Base-by-base conservation (phyloP, 2,888 invertebrate genomes). In the Amphipoea oculea region DNA sequence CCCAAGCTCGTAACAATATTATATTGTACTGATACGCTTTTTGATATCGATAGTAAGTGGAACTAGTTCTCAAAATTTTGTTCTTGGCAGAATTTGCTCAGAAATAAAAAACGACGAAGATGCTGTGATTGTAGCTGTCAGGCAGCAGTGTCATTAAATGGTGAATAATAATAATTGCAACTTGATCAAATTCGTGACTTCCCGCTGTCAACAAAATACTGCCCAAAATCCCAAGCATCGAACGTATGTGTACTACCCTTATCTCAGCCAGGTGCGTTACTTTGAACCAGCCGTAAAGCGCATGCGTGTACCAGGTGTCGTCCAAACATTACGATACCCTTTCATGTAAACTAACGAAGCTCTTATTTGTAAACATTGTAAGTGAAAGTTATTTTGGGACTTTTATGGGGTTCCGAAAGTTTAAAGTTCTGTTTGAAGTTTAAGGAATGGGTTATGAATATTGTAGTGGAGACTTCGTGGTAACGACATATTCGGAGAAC, bases 251-350 rank as follows among this genome's bases (percentile, higher is more conserved):
- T 17, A 81, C 66, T 29, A n/a, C 4, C 85, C 71, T 85, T 88
- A 86, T 5, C 23, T 29, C n/a, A 29, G 78, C 60, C 86, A 85
- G 85, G 73, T 85, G 88, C 86, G 86, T 85, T 78, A 73, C 70
- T 84, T 80, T 77, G 75, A 79, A 62, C 70, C 48, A 73, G 66
- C 73, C 48, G 72, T 85, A 81, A 73, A 78, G 81, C 88, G 86
- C 89, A 88, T 89, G 88, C 88, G 88, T 75, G 81, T 72, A 81
- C 78, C 90, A 88, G 90, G 84, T 89, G 89, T 78, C 79, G 71
- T 70, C 72, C 66, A 78, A 88, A 86, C 89, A 83, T 88, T 81
- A 85, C 85, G 77, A 82, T 79, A 86, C 89, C 83, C 84, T 82
- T 86, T 86, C 88, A 86, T 85, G 82, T 83, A 82, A 76, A 79